Base-by-base conservation (phyloP, 2,888 invertebrate species). In the Pogonocherus hispidulus region DNA sequence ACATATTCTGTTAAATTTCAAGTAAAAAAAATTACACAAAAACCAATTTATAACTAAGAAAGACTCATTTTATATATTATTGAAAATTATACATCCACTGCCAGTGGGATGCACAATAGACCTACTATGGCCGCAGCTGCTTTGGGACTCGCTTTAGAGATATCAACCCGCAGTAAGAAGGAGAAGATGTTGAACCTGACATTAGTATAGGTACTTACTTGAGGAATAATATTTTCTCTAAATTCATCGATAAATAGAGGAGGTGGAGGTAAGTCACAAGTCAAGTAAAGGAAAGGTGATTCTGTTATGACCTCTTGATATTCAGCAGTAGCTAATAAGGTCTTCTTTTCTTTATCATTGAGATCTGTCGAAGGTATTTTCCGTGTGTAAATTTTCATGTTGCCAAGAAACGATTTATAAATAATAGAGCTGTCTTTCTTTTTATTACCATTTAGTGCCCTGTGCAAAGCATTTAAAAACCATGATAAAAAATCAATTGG, bases 171-270 rank as follows among this genome's bases (percentile, higher is more conserved):
- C n/a, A n/a, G n/a, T n/a, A n/a, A n/a, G n/a, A n/a, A n/a, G n/a
- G n/a, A n/a, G n/a, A n/a, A n/a, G n/a, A n/a, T n/a, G n/a, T n/a
- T n/a, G n/a, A n/a, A n/a, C n/a, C n/a, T n/a, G n/a, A n/a, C 11
- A 11, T 2, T 47, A 47, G 9, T n/a, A 19, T n/a, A 20, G 9
- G 2, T 11, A 19, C 52, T 80, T 79, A 95, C 96, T 89, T 99
- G 98, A 51, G 99, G 99, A 82, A 99, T 99, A 77, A 99, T 99
- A 85, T 99, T 99, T 87, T 99, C 99, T 74, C 96, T 91, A 79
- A 97, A 93, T 84, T 98, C 98, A 85, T 99, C 99, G 69, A 97
- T 98, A 83, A 98, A 99, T 14, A 98, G 87, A 0, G 99, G 99
- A 0, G 98, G 97, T 0, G 99, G 95, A 0, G 99, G 99, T 66